These are phyloP conservation scores for Pipa parva DNA, from an alignment of 2,113 vertebrate genomes.

Conservation along the genomic window DNA sequence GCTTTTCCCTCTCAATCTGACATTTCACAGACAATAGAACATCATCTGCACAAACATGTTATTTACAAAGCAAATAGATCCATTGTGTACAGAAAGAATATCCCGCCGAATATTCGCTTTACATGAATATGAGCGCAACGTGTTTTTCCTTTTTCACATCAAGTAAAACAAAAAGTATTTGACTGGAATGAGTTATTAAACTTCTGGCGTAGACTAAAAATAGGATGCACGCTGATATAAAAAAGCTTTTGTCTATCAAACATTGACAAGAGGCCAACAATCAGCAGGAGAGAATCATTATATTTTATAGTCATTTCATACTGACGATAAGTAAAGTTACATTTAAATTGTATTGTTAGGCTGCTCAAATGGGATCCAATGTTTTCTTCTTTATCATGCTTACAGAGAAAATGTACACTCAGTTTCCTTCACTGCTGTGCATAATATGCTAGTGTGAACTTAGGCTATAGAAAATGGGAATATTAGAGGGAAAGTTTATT, in stretches of 20 bases:
- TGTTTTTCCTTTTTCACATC: conserved; percentile 2
- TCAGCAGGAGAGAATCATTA: neutral
- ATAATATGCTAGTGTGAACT: no score
- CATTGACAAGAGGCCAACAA: neutral
- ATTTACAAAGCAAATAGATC: conserved; percentile 23
- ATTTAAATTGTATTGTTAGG: neutral
- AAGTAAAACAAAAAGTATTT: neutral
- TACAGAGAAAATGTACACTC: no score
- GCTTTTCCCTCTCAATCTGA: neutral
- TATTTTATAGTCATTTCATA: neutral
- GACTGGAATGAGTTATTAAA: neutral
- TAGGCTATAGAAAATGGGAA: no score
- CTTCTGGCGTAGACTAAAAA: neutral
- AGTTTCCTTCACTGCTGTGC: no score
- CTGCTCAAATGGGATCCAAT: no score
- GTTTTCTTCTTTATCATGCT: no score
- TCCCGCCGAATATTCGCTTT: conserved; percentile 20
- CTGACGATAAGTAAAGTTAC: no score
- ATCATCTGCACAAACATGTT: conserved; percentile 25
- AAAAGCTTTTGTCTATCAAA: neutral
- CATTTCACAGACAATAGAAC: conserved; percentile 14
- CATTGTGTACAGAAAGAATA: conserved; percentile 18
- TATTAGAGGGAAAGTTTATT: no score
- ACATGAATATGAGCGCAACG: neutral
- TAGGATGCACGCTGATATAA: neutral